phyloP scores from a whole-genome alignment of 2,113 vertebrate species.

The Ifrita kowaldi region DNA sequence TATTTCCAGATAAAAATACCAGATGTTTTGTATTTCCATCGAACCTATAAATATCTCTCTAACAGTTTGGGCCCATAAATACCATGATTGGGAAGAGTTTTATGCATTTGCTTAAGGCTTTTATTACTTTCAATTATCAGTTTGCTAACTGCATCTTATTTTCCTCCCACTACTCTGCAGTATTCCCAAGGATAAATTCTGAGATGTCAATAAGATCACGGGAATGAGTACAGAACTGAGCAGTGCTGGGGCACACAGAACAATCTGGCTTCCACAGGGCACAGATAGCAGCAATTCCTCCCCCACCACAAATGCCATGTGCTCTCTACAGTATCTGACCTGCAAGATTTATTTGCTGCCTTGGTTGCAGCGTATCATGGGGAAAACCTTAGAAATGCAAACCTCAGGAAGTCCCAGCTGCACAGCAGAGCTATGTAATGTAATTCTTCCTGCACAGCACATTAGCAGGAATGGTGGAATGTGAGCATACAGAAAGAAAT shows the following conservation, averaged over 20 bases:
- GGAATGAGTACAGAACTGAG: neutral
- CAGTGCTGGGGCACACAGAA: neutral
- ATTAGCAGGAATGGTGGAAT: neutral
- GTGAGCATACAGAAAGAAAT: neutral
- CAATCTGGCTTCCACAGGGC: neutral
- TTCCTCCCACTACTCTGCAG: neutral
- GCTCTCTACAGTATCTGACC: neutral
- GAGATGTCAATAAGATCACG: neutral
- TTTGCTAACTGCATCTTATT: slow-evolving; percentile 24
- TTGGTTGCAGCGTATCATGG: neutral
- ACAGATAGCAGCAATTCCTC: neutral
- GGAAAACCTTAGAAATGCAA: neutral
- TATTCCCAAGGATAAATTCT: slow-evolving; percentile 3
- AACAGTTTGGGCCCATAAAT: slow-evolving; percentile 67
- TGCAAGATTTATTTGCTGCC: neutral
- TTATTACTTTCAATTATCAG: slow-evolving; percentile 64
- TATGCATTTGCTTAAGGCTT: slow-evolving; percentile 56
- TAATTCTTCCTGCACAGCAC: neutral
- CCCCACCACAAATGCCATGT: neutral
- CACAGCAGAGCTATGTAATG: neutral
- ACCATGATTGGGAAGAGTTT: slow-evolving; percentile 39
- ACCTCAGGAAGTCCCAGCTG: slow-evolving; percentile 8
- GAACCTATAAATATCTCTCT: slow-evolving; percentile 69
- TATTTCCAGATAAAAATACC: slow-evolving; percentile 64
- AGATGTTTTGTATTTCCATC: slow-evolving; percentile 67